Base-by-base conservation (phyloP, 1,140 invertebrate genomes). In the Leptinotarsa undecemlineata region DNA sequence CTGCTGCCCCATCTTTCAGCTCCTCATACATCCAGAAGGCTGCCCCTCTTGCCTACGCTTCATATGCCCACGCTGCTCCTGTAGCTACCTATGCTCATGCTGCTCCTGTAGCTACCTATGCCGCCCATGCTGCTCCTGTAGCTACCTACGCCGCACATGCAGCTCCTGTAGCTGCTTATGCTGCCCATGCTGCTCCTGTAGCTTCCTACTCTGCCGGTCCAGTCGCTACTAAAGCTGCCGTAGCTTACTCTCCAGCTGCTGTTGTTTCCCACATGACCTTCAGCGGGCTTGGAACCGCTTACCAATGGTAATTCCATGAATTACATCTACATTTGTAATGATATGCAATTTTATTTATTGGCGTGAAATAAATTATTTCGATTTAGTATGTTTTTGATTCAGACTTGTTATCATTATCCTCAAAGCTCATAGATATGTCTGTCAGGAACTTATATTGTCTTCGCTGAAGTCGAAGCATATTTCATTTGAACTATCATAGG, bases 201-300 rank as follows among this genome's bases (percentile, higher is more conserved):
- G 68, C 77, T 15, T 68, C 79, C 48, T 82, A 83, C 70, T 86
- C 86, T 57, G 86, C 87, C 64, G 87, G 87, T 19, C 84, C 86
- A 62, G 83, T 86, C 23, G 86, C 88, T 13, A 83, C 88, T 67
- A 84, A 85, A 69, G 72, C 83, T 78, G 87, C 87, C 78, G 84
- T 83, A 80, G 83, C 83, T 74, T 87, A 88, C 78, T 87, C 87
- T 62, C 87, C 88, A 73, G 87, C 88, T 23, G 84, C 85, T 61
- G 83, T 85, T 62, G 87, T 88, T n/a, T 84, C 88, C 62, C 86
- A 89, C 76, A 86, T 86, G 42, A 84, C 82, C 79, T 88, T 87
- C 83, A 83, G 84, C 72, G 86, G 87, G 74, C 83, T 85, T 68
- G 87, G 87, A 63, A 85, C 85, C 72, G 85, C 86, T 82, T 89